A percentile compares a stretch with the other conserved stretches of the same genome.
phyloP scores from a whole-genome alignment of 1,140 invertebrate species.

The Nylanderia fulva region DNA sequence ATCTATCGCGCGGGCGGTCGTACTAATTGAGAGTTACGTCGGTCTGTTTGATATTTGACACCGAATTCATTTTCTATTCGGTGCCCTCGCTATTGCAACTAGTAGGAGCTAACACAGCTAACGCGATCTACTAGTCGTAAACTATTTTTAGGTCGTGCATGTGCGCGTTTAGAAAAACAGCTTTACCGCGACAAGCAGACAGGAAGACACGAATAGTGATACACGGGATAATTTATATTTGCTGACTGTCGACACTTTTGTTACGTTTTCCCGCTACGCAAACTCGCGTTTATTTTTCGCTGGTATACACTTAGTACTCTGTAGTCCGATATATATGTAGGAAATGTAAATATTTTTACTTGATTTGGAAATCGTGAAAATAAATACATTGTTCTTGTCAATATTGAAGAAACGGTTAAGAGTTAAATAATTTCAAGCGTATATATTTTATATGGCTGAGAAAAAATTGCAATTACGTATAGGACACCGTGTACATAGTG shows the following conservation, averaged over 20 bases:
- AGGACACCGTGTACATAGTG: no score
- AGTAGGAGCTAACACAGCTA: no score
- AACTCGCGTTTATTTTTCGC: constrained; percentile 6
- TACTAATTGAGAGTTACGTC: constrained; percentile 51
- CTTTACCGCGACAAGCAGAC: constrained; percentile 20
- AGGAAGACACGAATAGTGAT: constrained; percentile 1
- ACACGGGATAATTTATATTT: constrained; percentile 40
- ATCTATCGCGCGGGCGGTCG: constrained; percentile 30
- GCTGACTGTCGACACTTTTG: constrained; percentile 11
- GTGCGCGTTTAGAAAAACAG: not conserved
- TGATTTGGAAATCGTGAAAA: not conserved
- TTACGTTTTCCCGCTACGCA: not conserved
- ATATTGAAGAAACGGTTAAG: not conserved
- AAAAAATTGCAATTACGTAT: not conserved
- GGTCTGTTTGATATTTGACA: constrained; percentile 41
- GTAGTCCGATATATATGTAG: no score
- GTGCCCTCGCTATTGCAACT: not conserved
- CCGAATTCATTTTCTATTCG: constrained; percentile 16
- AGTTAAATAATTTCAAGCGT: not conserved
- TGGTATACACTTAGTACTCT: no score
- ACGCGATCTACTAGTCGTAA: not conserved
- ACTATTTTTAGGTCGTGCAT: constrained; percentile 32
- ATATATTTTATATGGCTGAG: not conserved
- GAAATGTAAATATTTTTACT: not conserved
- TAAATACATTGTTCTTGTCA: not conserved